A percentile compares a stretch with the other conserved stretches of the same genome.
phyloP scores from a whole-genome alignment of 2,888 invertebrate genomes.

The Pseudococcus longispinus region DNA sequence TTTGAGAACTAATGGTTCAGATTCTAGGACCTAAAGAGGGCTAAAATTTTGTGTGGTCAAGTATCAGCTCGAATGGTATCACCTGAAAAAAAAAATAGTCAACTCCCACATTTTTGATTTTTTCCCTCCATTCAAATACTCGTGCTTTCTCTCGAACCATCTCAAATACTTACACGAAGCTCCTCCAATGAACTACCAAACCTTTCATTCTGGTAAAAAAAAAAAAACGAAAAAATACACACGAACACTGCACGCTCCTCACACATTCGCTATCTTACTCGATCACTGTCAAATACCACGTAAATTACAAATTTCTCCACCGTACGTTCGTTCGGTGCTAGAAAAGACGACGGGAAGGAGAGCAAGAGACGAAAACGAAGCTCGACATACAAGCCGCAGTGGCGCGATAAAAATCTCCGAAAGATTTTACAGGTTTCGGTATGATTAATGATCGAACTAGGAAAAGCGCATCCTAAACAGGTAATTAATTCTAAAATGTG shows the following conservation, averaged over 20 bases:
- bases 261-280: constrained; percentile 15
- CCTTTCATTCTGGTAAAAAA: not conserved
- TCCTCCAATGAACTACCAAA: not conserved
- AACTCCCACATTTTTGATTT: too few relatives aligned
- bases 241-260: not conserved
- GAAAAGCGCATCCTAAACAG: constrained; percentile 44
- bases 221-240: not conserved
- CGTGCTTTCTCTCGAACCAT: too few relatives aligned
- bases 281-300: constrained; percentile 28
- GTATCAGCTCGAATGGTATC: too few relatives aligned
- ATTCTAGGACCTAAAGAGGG: too few relatives aligned
- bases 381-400: not conserved
- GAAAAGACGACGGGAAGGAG: not conserved
- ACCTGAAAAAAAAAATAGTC: too few relatives aligned
- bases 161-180: too few relatives aligned
- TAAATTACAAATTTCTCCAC: not conserved
- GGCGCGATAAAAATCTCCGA: constrained; percentile 22
- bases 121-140: too few relatives aligned
- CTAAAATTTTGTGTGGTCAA: too few relatives aligned
- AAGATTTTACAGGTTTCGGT: constrained; percentile 31
- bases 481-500: constrained; percentile 41
- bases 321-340: not conserved
- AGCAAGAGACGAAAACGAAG: not conserved
- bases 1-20: too few relatives aligned
- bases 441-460: constrained; percentile 30